Base-by-base conservation (phyloP, 2,888 invertebrate genomes). In the Macropis europaea region DNA sequence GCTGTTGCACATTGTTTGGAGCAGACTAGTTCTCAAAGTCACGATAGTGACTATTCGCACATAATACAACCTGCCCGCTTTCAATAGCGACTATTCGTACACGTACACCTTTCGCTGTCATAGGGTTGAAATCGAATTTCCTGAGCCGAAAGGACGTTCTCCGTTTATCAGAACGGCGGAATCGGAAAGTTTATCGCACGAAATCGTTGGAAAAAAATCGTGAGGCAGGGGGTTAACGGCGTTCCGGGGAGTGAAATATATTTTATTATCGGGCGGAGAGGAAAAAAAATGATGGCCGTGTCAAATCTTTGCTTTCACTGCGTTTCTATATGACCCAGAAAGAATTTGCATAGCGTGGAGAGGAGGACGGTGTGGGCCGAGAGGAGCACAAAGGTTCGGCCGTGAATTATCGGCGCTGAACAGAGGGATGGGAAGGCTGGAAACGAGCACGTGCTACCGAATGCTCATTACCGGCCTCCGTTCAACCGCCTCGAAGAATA, bases 401-500 rank as follows among this genome's bases (percentile, higher is more conserved):
- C 56, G 57, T 73, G 73, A 74, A 74, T 73, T 74, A 73, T 73
- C 73, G 73, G 66, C 60, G 66, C 60, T 66, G 66, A 73, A 52
- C n/a, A n/a, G n/a, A n/a, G n/a, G n/a, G n/a, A n/a, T n/a, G n/a
- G n/a, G 60, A 60, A 52, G 73, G 53, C 17, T 57, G 42, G 63
- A 53, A 72, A 53, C 38, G 72, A 63, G 61, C 66, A 34, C 59
- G 59, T 36, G 68, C 79, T 79, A 79, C 82, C 71, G 79, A 69
- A 79, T 57, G 68, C 79, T 82, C 70, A 73, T 82, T 79, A 73
- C 67, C 60, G 57, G 30, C 42, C 50, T 57, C 57, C 60, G 57
- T 52, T 38, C 61, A n/a, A 13, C 40, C 48, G 62, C 61, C 13
- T 57, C 43, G 59, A n/a, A n/a, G 70, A 70, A 76, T 75, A 75